Evolutionary conservation across 2,113 vertebrate genomes (phyloP).

Genomic region (Myrmecophaga tridactyla): DNA sequence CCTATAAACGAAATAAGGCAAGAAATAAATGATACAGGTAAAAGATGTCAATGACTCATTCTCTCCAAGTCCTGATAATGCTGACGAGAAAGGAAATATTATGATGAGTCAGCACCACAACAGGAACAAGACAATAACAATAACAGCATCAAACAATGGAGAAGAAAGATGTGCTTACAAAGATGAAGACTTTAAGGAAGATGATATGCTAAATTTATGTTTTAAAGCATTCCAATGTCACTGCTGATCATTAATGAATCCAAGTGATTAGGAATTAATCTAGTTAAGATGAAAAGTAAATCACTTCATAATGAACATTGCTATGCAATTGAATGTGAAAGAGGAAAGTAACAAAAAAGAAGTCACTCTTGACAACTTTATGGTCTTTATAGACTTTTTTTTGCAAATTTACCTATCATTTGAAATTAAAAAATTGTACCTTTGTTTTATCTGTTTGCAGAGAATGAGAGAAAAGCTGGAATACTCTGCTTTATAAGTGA

Average conservation of each 20-base stretch:
- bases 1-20: not conserved
- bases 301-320: not conserved
- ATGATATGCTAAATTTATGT: not conserved
- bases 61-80: not conserved
- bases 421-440: not conserved
- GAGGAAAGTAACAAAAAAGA: not conserved
- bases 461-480: not conserved
- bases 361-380: not conserved
- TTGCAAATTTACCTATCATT: not conserved
- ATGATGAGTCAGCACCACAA: not conserved
- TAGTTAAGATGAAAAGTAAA: not conserved
- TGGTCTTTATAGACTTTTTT: not conserved
- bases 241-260: not conserved
- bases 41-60: not conserved
- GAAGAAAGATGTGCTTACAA: not conserved
- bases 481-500: not conserved
- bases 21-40: not conserved
- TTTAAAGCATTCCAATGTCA: not conserved
- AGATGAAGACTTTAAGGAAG: not conserved
- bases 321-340: not conserved
- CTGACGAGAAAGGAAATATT: not conserved
- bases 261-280: not conserved
- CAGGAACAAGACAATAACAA: not conserved
- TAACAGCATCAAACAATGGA: not conserved
- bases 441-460: not conserved